A percentile compares a stretch with the other conserved stretches of the same genome.
Conservation (phyloP, 2,797 vertebrate species). For the Argentina silus region DNA sequence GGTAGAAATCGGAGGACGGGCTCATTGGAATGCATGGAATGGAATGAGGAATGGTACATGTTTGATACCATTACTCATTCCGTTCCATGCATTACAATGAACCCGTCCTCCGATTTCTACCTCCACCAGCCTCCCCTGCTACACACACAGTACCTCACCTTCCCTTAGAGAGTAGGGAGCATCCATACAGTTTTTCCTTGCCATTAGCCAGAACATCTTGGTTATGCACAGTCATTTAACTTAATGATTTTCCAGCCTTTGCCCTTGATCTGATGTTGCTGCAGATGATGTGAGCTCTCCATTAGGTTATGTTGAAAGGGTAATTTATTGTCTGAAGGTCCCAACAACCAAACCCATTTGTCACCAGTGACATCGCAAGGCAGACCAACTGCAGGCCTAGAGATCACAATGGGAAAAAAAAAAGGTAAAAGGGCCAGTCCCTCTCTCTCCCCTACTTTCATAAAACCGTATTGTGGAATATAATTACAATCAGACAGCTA, state of each 20-base stretch:
- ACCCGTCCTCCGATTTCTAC: too few species aligned
- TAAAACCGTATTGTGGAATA: constrained; percentile 32
- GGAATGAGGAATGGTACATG: too few species aligned
- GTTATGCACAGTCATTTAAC: background rate
- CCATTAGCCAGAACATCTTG: background rate
- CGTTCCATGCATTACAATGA: too few species aligned
- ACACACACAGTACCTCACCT: too few species aligned
- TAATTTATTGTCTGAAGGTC: constrained; percentile 48
- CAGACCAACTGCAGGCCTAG: constrained; percentile 31
- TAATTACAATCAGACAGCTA: constrained; percentile 42
- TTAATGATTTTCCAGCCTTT: constrained; percentile 16
- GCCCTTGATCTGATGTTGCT: constrained; percentile 29
- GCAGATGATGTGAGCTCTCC: constrained; percentile 43
- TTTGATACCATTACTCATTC: too few species aligned
- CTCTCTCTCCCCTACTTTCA: constrained; percentile 29
- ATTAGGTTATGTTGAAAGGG: constrained; percentile 52
- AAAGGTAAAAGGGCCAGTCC: constrained; percentile 41
- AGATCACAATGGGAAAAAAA: constrained; percentile 40
- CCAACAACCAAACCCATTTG: constrained; percentile 36
- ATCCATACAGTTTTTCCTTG: background rate
- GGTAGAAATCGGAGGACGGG: too few species aligned
- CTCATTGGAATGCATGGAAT: too few species aligned
- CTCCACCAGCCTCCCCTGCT: too few species aligned
- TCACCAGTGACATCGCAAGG: constrained; percentile 38
- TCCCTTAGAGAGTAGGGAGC: too few species aligned